These are phyloP conservation scores for Sminthopsis crassicaudata DNA, from an alignment of 2,113 vertebrate genomes.

Conservation along the genomic window DNA sequence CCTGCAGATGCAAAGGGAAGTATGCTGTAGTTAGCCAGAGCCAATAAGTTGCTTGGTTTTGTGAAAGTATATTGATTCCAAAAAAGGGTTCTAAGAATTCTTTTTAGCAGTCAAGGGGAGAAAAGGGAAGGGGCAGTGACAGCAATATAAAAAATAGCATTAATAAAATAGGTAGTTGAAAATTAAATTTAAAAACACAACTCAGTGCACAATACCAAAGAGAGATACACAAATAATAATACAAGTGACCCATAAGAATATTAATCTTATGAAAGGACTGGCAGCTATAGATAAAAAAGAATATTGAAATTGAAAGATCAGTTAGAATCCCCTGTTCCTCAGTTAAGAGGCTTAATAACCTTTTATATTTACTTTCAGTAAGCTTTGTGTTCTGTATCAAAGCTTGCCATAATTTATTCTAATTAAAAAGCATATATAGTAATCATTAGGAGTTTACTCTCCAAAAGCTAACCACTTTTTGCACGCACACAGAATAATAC, in stretches of 20 bases:
- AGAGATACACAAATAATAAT: neutral
- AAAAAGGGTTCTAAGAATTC: neutral
- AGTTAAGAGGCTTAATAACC: neutral
- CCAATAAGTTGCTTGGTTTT: neutral
- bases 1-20: neutral
- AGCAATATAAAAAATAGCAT: neutral
- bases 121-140: neutral
- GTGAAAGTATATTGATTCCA: neutral
- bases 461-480: neutral
- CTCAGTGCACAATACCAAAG: neutral
- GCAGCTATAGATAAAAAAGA: neutral
- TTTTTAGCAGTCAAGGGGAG: neutral
- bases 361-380: slow-evolving; percentile 30
- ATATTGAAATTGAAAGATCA: neutral
- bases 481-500: neutral
- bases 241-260: neutral
- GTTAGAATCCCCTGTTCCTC: neutral
- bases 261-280: neutral
- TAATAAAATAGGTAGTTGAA: neutral
- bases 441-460: neutral
- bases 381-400: neutral
- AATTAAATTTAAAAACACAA: neutral
- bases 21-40: neutral
- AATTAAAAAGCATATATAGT: slow-evolving; percentile 26
- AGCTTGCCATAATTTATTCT: neutral